phyloP scores from a whole-genome alignment of 2,113 vertebrate species.

The Varanus salvator region DNA sequence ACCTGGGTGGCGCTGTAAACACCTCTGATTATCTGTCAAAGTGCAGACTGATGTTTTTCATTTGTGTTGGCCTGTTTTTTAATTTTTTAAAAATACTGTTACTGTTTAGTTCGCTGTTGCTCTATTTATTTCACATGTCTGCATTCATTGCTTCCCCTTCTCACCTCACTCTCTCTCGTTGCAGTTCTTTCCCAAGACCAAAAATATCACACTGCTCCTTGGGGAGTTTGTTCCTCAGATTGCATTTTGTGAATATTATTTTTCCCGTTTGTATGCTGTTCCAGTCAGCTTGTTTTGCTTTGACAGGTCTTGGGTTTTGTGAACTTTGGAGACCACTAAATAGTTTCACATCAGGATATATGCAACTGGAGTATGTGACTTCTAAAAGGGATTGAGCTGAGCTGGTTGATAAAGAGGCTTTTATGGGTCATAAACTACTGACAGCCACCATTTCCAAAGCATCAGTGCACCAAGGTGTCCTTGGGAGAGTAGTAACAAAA shows the following conservation, averaged over 20 bases:
- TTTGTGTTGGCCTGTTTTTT: constrained; percentile 25
- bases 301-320: neutral
- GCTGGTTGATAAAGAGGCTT: neutral
- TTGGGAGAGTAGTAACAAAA: neutral
- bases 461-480: neutral
- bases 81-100: constrained; percentile 10
- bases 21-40: constrained; percentile 26
- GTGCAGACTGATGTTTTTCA: neutral
- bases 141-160: neutral
- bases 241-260: neutral
- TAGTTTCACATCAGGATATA: constrained; percentile 8
- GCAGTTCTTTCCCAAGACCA: constrained; percentile 9
- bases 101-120: neutral
- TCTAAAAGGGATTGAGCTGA: neutral
- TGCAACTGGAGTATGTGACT: too few species aligned
- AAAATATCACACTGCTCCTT: neutral
- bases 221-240: constrained; percentile 25
- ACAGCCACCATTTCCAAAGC: neutral
- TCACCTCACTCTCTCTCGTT: neutral
- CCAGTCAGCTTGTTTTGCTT: neutral
- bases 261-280: neutral
- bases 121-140: neutral
- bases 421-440: neutral
- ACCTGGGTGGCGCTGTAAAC: constrained; percentile 51
- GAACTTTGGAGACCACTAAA: neutral